Base-by-base conservation (phyloP, 2,113 vertebrate genomes). In the Bagarius yarrelli region DNA sequence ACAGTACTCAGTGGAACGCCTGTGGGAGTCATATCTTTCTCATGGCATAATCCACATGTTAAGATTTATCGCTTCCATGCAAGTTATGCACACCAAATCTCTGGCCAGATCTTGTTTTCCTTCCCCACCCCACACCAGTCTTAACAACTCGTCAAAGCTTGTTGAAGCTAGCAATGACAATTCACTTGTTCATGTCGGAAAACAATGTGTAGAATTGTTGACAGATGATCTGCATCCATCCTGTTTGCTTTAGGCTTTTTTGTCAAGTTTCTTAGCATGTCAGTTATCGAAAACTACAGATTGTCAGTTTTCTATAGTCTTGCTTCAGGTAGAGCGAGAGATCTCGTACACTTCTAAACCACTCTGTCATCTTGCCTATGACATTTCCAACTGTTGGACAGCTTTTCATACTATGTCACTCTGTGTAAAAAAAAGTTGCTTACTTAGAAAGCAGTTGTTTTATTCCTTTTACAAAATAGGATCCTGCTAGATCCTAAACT, bases 141-240 rank as follows among this genome's bases (percentile, higher is more conserved):
- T 40, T 12, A 55, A 78, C 84, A 74, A 40, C 60, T 87, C 89
- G 91, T 91, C 85, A 86, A 86, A 86, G 82, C 79, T 40, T 61
- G 85, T 87, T 88, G 8, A 47, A 55, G 50, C 47, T 55, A 63
- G 64, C 73, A 30, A 74, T 52, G 36, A 18, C 13, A 64, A 30
- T 25, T 36, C 59, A 47, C 66, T 23, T 56, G 67, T 14, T 73
- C 27, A 19, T 0, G 2, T 1, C 23, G 25, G n/a, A 34, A 56
- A 44, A 27, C 50, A 52, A 61, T 69, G 50, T 30, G 57, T 86
- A 4, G 25, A 78, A 84, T 79, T 83, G 83, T 59, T 87, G 85
- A 91, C 83, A 67, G 85, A 84, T 80, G 72, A 74, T 84, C 82
- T 84, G 83, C 83, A 85, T 86, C 78, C 82, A 86, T 89, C 86